phyloP scores from a whole-genome alignment of 2,113 vertebrate species.

The Brienomyrus brachyistius region DNA sequence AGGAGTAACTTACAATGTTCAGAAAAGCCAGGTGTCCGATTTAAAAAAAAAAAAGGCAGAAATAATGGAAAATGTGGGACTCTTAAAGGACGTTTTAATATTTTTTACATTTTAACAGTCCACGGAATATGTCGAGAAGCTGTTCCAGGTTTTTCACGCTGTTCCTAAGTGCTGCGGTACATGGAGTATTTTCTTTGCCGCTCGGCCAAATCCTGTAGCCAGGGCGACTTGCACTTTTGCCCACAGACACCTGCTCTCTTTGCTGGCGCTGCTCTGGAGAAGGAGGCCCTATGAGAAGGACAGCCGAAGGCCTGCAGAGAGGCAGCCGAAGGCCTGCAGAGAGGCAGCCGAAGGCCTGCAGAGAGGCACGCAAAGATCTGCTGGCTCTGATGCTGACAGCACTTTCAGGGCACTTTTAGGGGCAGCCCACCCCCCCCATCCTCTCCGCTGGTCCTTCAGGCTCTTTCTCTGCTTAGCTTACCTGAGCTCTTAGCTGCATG shows the following conservation, averaged over 20 bases:
- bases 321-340: neutral
- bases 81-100: neutral
- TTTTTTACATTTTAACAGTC: neutral
- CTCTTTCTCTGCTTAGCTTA: slow-evolving; percentile 51
- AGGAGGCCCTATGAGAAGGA: neutral
- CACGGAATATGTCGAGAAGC: neutral
- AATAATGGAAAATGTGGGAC: neutral
- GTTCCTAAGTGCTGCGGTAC: neutral
- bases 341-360: neutral
- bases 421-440: slow-evolving; percentile 32
- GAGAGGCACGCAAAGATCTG: neutral
- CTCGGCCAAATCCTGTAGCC: neutral
- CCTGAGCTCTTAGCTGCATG: slow-evolving; percentile 56
- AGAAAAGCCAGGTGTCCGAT: neutral
- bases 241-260: neutral
- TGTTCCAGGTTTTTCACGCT: neutral
- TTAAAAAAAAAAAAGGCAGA: neutral
- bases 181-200: neutral
- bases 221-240: neutral
- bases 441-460: slow-evolving; percentile 58
- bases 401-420: neutral
- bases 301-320: neutral
- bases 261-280: neutral
- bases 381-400: neutral
- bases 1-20: neutral